Evolutionary conservation across 2,113 vertebrate genomes (phyloP).

Genomic region (Pavo muticus): DNA sequence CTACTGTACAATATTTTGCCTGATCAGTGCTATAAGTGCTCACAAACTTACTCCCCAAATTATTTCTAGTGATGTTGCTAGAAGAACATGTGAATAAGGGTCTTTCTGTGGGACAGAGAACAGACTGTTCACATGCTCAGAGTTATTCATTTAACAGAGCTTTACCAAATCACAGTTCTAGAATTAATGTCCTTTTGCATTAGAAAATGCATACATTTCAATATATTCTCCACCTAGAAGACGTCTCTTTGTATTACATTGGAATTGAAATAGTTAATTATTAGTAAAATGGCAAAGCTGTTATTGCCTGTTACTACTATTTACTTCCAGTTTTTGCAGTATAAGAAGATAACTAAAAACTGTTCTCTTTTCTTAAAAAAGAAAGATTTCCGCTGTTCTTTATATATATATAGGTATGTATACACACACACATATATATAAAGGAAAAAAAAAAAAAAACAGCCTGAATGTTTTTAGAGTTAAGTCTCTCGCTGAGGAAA

Average conservation of each 20-base stretch:
- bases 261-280: neutral
- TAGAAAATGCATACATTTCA: neutral
- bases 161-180: neutral
- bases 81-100: neutral
- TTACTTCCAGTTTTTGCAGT: neutral
- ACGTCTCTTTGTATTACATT: neutral
- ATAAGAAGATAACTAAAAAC: neutral
- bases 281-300: neutral
- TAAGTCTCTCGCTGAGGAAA: neutral
- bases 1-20: neutral
- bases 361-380: neutral
- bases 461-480: neutral
- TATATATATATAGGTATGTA: neutral
- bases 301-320: neutral
- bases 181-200: neutral
- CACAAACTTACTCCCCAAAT: neutral
- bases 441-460: neutral
- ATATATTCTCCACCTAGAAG: neutral
- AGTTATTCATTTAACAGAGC: neutral
- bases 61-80: neutral
- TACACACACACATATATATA: neutral
- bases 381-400: neutral
- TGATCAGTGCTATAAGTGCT: neutral
- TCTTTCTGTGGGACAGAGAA: neutral
- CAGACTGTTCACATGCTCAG: neutral